Percentiles rank a stretch among this genome's conserved stretches.
Evolutionary conservation across 2,113 vertebrate genomes (phyloP).

Genomic region (Saimiri boliviensis): DNA sequence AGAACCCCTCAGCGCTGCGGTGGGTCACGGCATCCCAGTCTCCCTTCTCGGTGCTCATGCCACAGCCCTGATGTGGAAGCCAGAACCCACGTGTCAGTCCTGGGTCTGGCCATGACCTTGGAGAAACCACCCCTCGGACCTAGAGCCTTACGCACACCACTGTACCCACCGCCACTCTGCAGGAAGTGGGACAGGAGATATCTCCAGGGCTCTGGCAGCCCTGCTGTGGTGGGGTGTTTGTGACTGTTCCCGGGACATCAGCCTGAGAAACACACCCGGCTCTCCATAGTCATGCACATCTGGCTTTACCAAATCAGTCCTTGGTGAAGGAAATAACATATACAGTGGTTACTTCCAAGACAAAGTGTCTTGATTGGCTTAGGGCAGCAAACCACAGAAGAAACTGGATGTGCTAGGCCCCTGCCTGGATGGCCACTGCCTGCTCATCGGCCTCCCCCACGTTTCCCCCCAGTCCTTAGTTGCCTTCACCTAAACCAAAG

Average conservation of each 20-base stretch:
- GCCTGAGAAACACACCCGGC: neutral
- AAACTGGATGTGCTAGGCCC: too few relatives aligned
- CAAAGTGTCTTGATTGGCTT: too few relatives aligned
- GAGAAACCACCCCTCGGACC: neutral
- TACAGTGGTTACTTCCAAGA: too few relatives aligned
- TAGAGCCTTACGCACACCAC: neutral
- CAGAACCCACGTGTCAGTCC: neutral
- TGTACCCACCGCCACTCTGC: neutral
- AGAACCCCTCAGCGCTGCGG: too few relatives aligned
- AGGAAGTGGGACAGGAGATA: neutral
- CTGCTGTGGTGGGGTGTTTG: neutral
- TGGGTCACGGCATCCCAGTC: neutral
- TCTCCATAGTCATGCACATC: neutral
- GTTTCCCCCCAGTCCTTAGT: too few relatives aligned
- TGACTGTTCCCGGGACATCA: neutral
- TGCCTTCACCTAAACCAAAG: too few relatives aligned
- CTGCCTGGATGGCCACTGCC: too few relatives aligned
- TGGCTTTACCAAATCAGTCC: neutral
- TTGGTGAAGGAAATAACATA: too few relatives aligned
- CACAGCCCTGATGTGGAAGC: neutral
- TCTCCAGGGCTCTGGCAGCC: neutral
- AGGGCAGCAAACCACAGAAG: too few relatives aligned
- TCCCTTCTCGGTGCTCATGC: neutral
- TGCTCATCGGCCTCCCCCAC: fast-evolving
- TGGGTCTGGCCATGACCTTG: neutral